Evolutionary conservation across 35 echinoderm and acorn worm species (phyloP), one percentile per base, ranked within the genome.

Genomic region (Eucidaris tribuloides): DNA sequence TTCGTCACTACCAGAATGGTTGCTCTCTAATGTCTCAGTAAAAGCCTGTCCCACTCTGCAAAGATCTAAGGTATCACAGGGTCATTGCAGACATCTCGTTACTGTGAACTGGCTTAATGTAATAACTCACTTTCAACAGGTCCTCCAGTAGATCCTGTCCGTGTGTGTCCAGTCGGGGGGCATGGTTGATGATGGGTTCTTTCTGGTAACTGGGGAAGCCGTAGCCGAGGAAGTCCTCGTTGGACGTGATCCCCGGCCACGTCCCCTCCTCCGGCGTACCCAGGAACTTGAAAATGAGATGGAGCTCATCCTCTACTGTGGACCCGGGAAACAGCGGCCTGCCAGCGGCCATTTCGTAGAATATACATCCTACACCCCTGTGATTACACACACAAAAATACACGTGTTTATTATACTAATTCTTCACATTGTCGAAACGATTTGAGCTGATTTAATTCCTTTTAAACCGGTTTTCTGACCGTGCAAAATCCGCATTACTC

Each of bases 291-390:
- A 88, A 99, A 35, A 99, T 99, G 31, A 99, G 87, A 54, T 99
- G 96, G 24, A 99, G 83, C 65, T 99, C 91, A 65, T 99, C 96
- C 52, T 99, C 96, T 45, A 99, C 96, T 14, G 96, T 99, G 27
- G 96, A 99, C 30, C 96, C 96, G 42, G 96, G 96, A 50, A 99
- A 99, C 19, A 99, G 82, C 18, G 96, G 96, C 28, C 96, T 72
- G 5, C 96, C 96, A 55, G 91, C 90, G 17, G 87, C 91, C 96
- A 93, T 99, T 83, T 99, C 96, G 49, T 93, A 99, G 49, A 93
- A 99, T 93, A 99, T 99, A 93, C 96, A 99, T 62, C 96, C 96
- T 64, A 99, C 96, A 79, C 96, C 96, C 96, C 96, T 99, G 77
- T 0, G n/a, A n/a, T n/a, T n/a, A n/a, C n/a, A n/a, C n/a, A n/a